Evolutionary conservation across 2,888 invertebrate genomes (phyloP), one percentile per base, ranked within the genome.

Genomic region (Sesamia inferens): DNA sequence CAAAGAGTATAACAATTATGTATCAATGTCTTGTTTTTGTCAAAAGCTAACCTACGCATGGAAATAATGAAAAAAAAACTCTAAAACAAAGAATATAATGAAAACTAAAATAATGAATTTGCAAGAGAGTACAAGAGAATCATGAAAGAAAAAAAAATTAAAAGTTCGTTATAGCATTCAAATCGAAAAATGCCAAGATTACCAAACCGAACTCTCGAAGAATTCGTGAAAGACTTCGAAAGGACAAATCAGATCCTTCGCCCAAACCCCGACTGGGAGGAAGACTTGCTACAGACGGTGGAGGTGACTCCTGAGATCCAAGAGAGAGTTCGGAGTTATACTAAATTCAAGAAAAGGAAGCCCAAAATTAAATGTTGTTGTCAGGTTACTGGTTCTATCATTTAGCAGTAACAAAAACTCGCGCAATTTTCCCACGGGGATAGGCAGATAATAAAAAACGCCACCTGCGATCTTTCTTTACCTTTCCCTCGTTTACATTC

Each of bases 201-300:
- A 42, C 69, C 77, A 5, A 70, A 68, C 1, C 51, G 82, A 4
- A 74, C 82, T 4, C 6, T 78, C 0, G 64, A 81, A 58, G 61
- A 81, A 19, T 81, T 81, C 1, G 51, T 24, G 1, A 42, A 57
- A 39, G 81, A 81, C 19, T 81, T 10, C 22, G 55, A 70, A 14
- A 61, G 19, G 6, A 76, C 81, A 0, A 19, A 68, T 0, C 19
- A 54, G 57, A 69, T 81, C 0, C 39, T 83, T 0, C 85, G 88
- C 1, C 88, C 87, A 0, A 88, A 90, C 44, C 88, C 89, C 0
- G 83, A 90, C 42, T 88, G 85, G 87, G 88, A 89, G 22, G 87
- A 88, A 8, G 90, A 90, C 14, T 42, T 90, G 42, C 58, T 64
- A 1, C 84, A 85, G 57, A 81, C 85, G 0, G 82, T 86, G 22